Evolutionary conservation across 1,140 invertebrate genomes (phyloP).

Genomic region (Drosophila repletoides): DNA sequence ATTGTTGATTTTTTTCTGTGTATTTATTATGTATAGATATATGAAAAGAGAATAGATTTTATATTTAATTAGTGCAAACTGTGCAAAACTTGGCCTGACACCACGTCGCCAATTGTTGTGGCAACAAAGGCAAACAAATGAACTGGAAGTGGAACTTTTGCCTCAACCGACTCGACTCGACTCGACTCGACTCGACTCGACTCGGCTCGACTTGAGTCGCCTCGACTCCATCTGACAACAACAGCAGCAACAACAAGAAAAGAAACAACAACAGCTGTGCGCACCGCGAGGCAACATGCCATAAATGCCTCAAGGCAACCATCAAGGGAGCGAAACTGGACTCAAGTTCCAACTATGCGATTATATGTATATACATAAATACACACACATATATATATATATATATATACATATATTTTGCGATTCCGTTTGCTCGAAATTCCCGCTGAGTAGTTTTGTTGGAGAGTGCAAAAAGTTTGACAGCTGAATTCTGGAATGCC

Average conservation of each 20-base stretch:
- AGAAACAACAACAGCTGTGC: constrained; percentile 31
- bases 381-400: not conserved
- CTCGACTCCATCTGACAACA: constrained; percentile 4
- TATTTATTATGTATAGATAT: constrained; percentile 33
- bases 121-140: constrained; percentile 76
- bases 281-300: constrained; percentile 29
- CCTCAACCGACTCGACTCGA: constrained; percentile 14
- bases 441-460: constrained; percentile 33
- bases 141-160: constrained; percentile 54
- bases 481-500: constrained; percentile 38
- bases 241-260: not conserved
- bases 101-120: constrained; percentile 68
- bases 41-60: constrained; percentile 72
- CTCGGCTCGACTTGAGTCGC: not conserved
- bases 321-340: constrained; percentile 54
- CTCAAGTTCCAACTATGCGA: constrained; percentile 25
- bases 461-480: constrained; percentile 41
- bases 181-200: not conserved
- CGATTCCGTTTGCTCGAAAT: constrained; percentile 6
- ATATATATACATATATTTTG: not conserved
- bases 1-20: too few relatives aligned
- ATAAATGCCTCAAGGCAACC: constrained; percentile 45
- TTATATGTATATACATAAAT: constrained; percentile 16
- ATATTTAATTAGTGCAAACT: constrained; percentile 70
- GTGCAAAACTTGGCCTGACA: constrained; percentile 57